Base-by-base conservation (phyloP, 1,140 invertebrate genomes). In the Temnothorax longispinosus region DNA sequence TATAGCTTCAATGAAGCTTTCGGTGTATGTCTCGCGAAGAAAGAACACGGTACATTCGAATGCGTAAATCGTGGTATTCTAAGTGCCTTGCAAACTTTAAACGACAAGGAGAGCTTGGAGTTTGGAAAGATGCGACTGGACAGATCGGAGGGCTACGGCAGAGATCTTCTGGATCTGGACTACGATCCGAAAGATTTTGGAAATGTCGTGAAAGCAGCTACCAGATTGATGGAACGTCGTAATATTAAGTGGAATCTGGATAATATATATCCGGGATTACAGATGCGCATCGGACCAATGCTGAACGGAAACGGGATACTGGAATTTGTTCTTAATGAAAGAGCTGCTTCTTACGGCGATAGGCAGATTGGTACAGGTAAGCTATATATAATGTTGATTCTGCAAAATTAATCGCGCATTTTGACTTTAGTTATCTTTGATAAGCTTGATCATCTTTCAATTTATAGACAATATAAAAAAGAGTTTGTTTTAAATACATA, bases 121-220 rank as follows among this genome's bases (percentile, higher is more conserved):
- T 96, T 98, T 67, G 96, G 94, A 6, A 80, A 84, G 32, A 80
- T 94, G 4, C 88, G 86, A 15, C 76, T 95, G 32, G 94, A 94
- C n/a, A 92, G 93, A 62, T 90, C 90, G 11, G 91, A 93, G 0
- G 92, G 92, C 11, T 87, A 95, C 41, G 89, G 91, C 52, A 92
- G 95, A 27, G 91, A 94, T 69, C 88, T 95, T 3, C 38, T 95
- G 21, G 94, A 95, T 88, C 94, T 97, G 72, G 97, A 97, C 88
- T 97, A 96, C 77, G 97, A 98, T 94, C 97, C 97, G 0, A 96
- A 96, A 89, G 97, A 97, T 95, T 97, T 97, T 75, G 96, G 97
- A 94, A 97, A 96, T 92, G 92, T 97, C 67, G 93, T 97, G 27
- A 97, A 97, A 92, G 97, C 97, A n/a, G 96, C 97, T 0, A 96